Base-by-base conservation (phyloP, 92 coral and sea anemone genomes). In the Zoanthus sansibaricus region DNA sequence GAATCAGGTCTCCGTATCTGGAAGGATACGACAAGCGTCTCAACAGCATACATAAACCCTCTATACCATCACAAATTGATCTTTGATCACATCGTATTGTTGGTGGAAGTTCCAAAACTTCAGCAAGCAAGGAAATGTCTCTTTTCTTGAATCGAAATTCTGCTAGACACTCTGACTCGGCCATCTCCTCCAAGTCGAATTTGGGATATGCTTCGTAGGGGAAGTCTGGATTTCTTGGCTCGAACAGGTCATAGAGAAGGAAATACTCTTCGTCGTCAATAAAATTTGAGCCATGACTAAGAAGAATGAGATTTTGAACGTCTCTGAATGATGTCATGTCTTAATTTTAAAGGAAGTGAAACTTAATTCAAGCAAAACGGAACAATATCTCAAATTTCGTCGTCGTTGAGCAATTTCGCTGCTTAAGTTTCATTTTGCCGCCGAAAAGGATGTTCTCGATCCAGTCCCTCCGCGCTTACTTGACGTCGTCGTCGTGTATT, bases 281-380 rank as follows among this genome's bases (percentile, higher is more conserved):
- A 6, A 80, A 46, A 67, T 85, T 77, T 59, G 80, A 75, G 46
- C 45, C 73, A 82, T 82, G 91, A 64, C 91, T 71, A 33, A 88
- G 45, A 37, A 80, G 80, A 87, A 87, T 77, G 18, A 79, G 62
- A 87, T 87, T 87, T 8, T 77, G 87, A 25, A 87, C 66, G 66
- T 88, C 87, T 82, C 75, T 79, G 61, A 80, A 80, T 20, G 87
- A 71, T 74, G 82, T 78, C 74, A 21, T 45, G 8, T 52, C 17
- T 47, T 37, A 13, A 32, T 72, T 32, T 33, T 14, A 75, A 45
- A 52, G 69, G 16, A 48, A 75, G 52, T n/a, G 31, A 21, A 31
- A 17, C 58, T 59, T 17, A 20, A 78, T 88, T 52, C 58, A 52
- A 52, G 58, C 58, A 6, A 2, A 52, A 52, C 58, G 4, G 58